Conservation (phyloP, 2,888 invertebrate genomes). For the Cetonia aurata region DNA sequence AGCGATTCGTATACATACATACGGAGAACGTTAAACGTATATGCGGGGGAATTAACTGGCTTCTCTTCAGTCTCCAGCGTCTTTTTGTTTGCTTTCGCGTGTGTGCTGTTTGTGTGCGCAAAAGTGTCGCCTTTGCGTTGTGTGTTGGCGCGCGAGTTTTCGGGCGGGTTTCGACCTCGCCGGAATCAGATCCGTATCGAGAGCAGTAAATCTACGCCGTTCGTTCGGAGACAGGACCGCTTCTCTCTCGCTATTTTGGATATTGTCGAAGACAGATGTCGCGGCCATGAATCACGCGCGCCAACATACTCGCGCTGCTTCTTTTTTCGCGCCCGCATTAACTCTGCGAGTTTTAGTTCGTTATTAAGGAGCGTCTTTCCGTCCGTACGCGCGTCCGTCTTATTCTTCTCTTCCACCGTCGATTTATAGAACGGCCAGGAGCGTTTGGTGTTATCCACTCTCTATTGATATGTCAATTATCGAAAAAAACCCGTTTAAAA, state of each 20-base stretch:
- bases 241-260: constrained; percentile 57
- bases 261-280: constrained; percentile 56
- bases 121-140: too few relatives aligned
- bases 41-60: too few relatives aligned
- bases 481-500: constrained; percentile 57
- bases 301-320: background rate
- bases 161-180: constrained; percentile 13
- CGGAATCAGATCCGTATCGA: constrained; percentile 63
- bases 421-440: constrained; percentile 48
- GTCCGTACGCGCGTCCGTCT: background rate
- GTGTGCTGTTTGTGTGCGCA: too few relatives aligned
- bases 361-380: constrained; percentile 27
- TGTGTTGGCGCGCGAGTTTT: too few relatives aligned
- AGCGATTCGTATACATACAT: background rate
- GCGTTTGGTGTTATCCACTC: constrained; percentile 59
- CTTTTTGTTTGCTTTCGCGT: too few relatives aligned
- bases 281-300: constrained; percentile 58
- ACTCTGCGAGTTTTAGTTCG: background rate
- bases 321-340: constrained; percentile 21
- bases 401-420: background rate
- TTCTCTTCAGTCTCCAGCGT: too few relatives aligned
- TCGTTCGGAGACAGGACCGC: constrained; percentile 50
- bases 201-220: constrained; percentile 61
- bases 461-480: constrained; percentile 64
- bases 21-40: too few relatives aligned